Evolutionary conservation across 2,888 invertebrate species (phyloP).

Genomic region (Plebejus melissa): DNA sequence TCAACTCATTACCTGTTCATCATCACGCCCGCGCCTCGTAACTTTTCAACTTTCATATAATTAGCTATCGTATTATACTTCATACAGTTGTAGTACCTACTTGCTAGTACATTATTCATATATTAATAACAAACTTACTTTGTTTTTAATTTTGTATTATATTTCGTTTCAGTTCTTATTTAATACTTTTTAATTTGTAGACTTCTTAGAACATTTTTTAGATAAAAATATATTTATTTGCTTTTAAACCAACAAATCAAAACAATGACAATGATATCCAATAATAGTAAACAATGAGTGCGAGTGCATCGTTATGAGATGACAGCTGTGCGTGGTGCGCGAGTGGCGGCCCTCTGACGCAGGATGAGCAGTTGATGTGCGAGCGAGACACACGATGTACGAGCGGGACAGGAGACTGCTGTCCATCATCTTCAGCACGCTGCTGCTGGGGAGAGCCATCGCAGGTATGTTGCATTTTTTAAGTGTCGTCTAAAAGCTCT

Average conservation of each 20-base stretch:
- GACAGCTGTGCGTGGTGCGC: neutral
- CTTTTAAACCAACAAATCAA: neutral
- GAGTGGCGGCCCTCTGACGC: constrained; percentile 31
- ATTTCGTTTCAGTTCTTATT: too few species aligned
- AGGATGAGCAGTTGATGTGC: constrained; percentile 28
- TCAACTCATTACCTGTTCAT: neutral
- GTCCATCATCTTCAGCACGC: constrained; percentile 68
- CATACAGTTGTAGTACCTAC: too few species aligned
- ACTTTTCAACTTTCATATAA: neutral
- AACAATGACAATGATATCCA: neutral
- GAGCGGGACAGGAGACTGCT: constrained; percentile 57
- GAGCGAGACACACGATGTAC: constrained; percentile 52
- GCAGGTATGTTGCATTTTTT: constrained; percentile 54
- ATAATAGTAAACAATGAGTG: neutral
- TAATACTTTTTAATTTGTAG: too few species aligned
- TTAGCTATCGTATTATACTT: neutral
- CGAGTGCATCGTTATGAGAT: neutral
- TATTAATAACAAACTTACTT: too few species aligned
- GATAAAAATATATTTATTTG: too few species aligned
- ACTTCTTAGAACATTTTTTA: too few species aligned
- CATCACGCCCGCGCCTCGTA: neutral
- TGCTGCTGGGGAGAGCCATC: constrained; percentile 68
- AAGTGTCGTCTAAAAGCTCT: neutral
- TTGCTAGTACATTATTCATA: too few species aligned
- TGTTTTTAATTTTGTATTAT: too few species aligned